Base-by-base conservation (phyloP, 2,888 invertebrate species). In the Epirrita christyi region DNA sequence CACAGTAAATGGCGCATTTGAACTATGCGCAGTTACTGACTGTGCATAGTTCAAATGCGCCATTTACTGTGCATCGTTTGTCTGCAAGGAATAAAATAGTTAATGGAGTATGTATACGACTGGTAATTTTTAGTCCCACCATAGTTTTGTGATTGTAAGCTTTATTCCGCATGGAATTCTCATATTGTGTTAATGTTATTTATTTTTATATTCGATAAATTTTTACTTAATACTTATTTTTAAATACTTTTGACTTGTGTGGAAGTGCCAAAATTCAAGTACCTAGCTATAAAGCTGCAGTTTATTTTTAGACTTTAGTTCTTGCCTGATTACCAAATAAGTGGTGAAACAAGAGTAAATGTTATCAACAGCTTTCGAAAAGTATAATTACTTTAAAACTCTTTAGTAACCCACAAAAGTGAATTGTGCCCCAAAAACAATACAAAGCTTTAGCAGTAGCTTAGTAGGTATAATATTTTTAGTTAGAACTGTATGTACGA, bases 231-330 rank as follows among this genome's bases (percentile, higher is more conserved):
- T 34, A 9, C 36, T 34, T 36, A 28, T n/a, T 42, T 47, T 47
- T 42, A 21, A 21, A 34, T 40, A 41, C 6, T 29, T 43, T 43
- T 48, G 47, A 48, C 37, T 48, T 59, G 28, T 40, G 47, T 53
- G 21, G 8, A 44, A 44, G 58, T 59, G 58, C 58, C 58, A 59
- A 59, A 59, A 49, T 54, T 51, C 7, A 13, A 55, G 10, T 28
- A 15, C 37, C n/a, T n/a, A n/a, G n/a, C n/a, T 34, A 21, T 21
- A 37, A 21, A 2, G n/a, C n/a, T 13, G 7, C 8, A 14, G 4
- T 40, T 13, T 21, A 41, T 21, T 10, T 21, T 21, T 41, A n/a
- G 10, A 27, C 10, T 41, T 4, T 41, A n/a, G 21, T 13, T 43
- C 29, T 11, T 28, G 43, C 43, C 29, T 14, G 32, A 21, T 21